These are phyloP conservation scores for Spodoptera litura DNA, from an alignment of 1,140 invertebrate genomes.

Conservation along the genomic window DNA sequence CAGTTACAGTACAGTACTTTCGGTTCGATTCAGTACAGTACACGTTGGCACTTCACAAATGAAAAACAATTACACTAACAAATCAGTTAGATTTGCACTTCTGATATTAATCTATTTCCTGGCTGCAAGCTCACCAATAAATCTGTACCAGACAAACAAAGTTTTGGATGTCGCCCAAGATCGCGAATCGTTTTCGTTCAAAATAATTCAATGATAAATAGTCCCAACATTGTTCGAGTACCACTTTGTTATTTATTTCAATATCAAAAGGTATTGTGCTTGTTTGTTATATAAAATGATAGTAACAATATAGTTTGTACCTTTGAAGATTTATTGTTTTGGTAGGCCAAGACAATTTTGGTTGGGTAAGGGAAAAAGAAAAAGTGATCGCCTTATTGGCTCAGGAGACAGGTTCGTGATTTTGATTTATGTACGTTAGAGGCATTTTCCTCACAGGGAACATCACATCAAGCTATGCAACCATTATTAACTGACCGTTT, in stretches of 20 bases:
- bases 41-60: too few relatives aligned
- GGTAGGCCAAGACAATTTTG: not conserved
- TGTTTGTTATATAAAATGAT: slow-evolving; percentile 17
- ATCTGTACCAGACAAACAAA: slow-evolving; percentile 39
- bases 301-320: slow-evolving; percentile 14
- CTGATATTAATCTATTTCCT: not conserved
- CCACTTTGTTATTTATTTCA: slow-evolving; percentile 27
- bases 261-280: slow-evolving; percentile 18
- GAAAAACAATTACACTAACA: not conserved
- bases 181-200: slow-evolving; percentile 32
- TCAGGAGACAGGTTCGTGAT: not conserved
- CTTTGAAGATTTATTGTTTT: slow-evolving; percentile 16
- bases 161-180: slow-evolving; percentile 40
- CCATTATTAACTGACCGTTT: too few relatives aligned
- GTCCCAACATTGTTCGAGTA: slow-evolving; percentile 33
- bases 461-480: too few relatives aligned
- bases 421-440: not conserved
- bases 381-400: slow-evolving; percentile 1
- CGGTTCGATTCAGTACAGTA: too few relatives aligned
- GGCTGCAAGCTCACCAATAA: slow-evolving; percentile 13
- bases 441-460: too few relatives aligned
- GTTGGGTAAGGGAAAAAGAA: not conserved
- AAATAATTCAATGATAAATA: slow-evolving; percentile 43
- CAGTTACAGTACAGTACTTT: too few relatives aligned
- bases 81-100: not conserved